Base-by-base conservation (phyloP, 2,113 vertebrate species). In the Clupea harengus region DNA sequence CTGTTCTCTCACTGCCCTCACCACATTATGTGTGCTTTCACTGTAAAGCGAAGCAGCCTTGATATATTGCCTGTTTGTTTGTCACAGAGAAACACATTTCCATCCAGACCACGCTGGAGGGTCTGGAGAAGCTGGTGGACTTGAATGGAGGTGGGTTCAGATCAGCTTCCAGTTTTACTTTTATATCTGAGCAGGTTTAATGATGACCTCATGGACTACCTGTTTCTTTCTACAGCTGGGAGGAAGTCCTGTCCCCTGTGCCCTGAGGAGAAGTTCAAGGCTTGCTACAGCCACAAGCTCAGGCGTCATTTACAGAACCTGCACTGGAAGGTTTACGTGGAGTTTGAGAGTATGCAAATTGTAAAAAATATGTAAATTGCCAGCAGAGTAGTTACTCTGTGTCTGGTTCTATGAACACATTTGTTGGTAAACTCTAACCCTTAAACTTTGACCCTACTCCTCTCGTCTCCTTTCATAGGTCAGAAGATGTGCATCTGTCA, bases 401-500 rank as follows among this genome's bases (percentile, higher is more conserved):
- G 11, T 15, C 1, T 44, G 54, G 80, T 45, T 17, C 9, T 57
- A 22, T 54, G 47, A 49, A 49, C 1, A 49, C 9, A 49, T 8
- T 11, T 47, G 6, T 47, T 39, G 39, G 10, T 15, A 15, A 52
- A 0, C 50, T 52, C 28, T 67, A 6, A 67, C 64, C 39, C 32
- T 85, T 83, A 83, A 64, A 83, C 49, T 32, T 75, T 11, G 46
- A 9, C 7, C 32, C 28, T 67, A 50, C 10, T 49, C 0, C 49
- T 11, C 17, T 10, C 32, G 60, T 83, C 39, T 46, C n/a, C 45
- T 86, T n/a, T 20, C 88, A 82, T 90, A 99, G 98, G 97, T 25
- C 97, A 97, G 90, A 96, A 95, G 90, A 99, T 99, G 98, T 99
- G 98, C 87, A 99, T 99, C 91, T 99, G 98, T 89, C 96, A 98